Conservation (phyloP, 2,797 vertebrate genomes). For the Novumbra hubbsi region DNA sequence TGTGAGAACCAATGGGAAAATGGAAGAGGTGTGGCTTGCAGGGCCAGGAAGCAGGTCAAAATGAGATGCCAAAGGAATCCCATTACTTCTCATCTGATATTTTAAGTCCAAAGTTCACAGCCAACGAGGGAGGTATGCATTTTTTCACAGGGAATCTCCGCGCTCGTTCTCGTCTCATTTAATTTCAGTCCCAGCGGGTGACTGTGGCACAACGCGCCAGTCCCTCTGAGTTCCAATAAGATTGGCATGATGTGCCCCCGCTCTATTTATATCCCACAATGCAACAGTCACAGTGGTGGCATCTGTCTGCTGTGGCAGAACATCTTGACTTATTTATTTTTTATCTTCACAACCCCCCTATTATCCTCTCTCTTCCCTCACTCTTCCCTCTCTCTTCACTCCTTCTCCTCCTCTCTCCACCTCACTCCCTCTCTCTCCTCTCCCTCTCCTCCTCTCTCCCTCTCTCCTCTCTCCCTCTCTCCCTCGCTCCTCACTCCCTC, state of each 20-base stretch:
- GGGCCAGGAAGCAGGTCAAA: neutral
- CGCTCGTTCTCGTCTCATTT: constrained; percentile 49
- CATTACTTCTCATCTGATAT: neutral
- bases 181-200: constrained; percentile 72
- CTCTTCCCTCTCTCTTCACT: constrained; percentile 4
- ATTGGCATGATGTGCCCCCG: constrained; percentile 63
- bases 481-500: neutral
- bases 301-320: constrained; percentile 65
- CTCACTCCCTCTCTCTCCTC: constrained; percentile 34
- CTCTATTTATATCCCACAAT: constrained; percentile 75
- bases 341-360: constrained; percentile 11
- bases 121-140: neutral
- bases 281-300: constrained; percentile 69
- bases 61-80: neutral
- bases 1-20: neutral
- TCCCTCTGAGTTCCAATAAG: constrained; percentile 63
- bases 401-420: constrained; percentile 14
- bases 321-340: constrained; percentile 3
- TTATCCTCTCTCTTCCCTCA: neutral
- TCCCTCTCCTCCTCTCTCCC: neutral
- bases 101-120: constrained; percentile 29
- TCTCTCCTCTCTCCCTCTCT: neutral
- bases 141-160: constrained; percentile 40
- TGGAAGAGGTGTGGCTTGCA: neutral
- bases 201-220: constrained; percentile 50